Evolutionary conservation across 2,888 invertebrate species (phyloP).

Genomic region (Melanostoma mellinum): DNA sequence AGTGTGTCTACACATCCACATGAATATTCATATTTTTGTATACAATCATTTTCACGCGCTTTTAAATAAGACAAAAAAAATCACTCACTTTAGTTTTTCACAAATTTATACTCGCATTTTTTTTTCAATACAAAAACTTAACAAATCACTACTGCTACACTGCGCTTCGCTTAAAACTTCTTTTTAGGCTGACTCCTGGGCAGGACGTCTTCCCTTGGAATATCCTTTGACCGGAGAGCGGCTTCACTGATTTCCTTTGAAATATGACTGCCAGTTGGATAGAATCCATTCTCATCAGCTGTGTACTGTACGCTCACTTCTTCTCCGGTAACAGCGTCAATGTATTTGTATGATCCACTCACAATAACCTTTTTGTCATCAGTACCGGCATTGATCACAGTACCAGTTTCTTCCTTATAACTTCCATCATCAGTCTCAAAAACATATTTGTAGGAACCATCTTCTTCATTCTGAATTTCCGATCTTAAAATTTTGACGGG

Average conservation of each 20-base stretch:
- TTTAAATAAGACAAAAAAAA: no score
- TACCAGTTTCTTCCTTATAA: conserved; percentile 76
- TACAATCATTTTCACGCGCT: no score
- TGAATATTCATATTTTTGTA: no score
- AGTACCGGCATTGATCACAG: conserved; percentile 75
- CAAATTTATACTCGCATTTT: no score
- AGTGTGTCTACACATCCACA: no score
- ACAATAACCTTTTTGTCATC: conserved; percentile 77
- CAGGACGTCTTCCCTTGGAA: conserved; percentile 73
- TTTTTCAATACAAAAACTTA: no score
- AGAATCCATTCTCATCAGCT: conserved; percentile 80
- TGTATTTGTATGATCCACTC: conserved; percentile 79
- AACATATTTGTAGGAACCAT: conserved; percentile 77
- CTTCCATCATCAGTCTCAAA: conserved; percentile 78
- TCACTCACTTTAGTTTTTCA: no score
- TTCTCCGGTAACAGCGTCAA: conserved; percentile 76
- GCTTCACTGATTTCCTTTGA: conserved; percentile 78
- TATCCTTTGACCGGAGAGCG: conserved; percentile 78
- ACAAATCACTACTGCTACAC: no score
- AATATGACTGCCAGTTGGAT: conserved; percentile 79
- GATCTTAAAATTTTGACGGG: conserved; percentile 77
- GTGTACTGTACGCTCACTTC: conserved; percentile 79
- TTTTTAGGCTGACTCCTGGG: not conserved
- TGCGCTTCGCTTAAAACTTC: not conserved
- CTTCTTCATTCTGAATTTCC: conserved; percentile 74